Conservation (phyloP, 2,888 invertebrate species). For the Bellardia pandia region DNA sequence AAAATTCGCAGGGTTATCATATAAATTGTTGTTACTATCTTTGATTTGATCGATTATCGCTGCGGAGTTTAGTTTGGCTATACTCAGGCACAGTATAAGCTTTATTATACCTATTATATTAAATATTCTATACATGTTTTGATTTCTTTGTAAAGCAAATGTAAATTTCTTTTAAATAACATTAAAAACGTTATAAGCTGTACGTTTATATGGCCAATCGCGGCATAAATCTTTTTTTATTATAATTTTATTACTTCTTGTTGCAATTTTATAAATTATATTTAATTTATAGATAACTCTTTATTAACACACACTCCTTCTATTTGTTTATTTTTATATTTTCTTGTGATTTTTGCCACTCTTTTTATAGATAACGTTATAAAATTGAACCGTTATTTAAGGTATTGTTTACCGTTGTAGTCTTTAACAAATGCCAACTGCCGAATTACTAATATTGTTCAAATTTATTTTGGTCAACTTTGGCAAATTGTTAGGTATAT, state of each 20-base stretch:
- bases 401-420: background rate
- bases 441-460: conserved; percentile 48
- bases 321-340: background rate
- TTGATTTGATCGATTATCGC: conserved; percentile 65
- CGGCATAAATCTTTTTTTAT: background rate
- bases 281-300: too few species aligned
- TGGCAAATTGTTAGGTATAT: background rate
- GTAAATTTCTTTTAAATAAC: conserved; percentile 13
- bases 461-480: conserved; percentile 52
- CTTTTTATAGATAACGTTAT: background rate
- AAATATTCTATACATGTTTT: conserved; percentile 66
- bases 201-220: background rate
- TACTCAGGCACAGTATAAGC: conserved; percentile 74
- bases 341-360: background rate
- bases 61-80: conserved; percentile 61
- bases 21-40: conserved; percentile 14
- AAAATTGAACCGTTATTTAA: conserved; percentile 6
- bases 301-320: background rate
- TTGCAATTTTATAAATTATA: background rate
- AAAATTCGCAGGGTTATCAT: background rate
- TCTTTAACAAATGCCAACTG: conserved; percentile 40
- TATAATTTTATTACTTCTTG: background rate
- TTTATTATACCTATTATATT: conserved; percentile 69
- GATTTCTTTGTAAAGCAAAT: background rate
- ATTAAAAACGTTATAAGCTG: background rate